A percentile compares a stretch with the other conserved stretches of the same genome.
Conservation (phyloP, 2,888 invertebrate genomes). For the Campoplex nolae region DNA sequence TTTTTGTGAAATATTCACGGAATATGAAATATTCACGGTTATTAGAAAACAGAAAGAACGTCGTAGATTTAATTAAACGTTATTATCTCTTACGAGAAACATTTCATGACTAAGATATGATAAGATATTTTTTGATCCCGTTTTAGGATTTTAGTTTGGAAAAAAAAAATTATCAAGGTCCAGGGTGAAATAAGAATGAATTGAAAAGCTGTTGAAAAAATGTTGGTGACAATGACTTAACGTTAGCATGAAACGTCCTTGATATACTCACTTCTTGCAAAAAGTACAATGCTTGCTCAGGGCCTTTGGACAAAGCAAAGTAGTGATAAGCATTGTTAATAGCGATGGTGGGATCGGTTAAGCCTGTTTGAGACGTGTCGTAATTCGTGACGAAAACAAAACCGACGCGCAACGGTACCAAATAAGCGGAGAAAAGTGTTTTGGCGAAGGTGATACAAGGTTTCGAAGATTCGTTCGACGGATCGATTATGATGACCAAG, state of each 20-base stretch:
- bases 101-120: too few species aligned
- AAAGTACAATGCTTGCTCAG: slow-evolving; percentile 92
- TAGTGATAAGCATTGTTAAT: slow-evolving; percentile 96
- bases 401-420: slow-evolving; percentile 95
- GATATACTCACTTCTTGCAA: slow-evolving; percentile 90
- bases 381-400: slow-evolving; percentile 91
- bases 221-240: background rate
- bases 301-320: slow-evolving; percentile 91
- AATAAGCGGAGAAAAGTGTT: slow-evolving; percentile 93
- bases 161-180: too few species aligned
- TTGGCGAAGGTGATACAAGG: slow-evolving; percentile 94
- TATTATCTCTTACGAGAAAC: too few species aligned
- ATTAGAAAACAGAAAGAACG: background rate
- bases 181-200: background rate
- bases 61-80: too few species aligned
- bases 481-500: slow-evolving; percentile 94
- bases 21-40: background rate
- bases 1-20: too few species aligned
- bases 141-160: too few species aligned
- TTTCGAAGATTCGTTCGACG: slow-evolving; percentile 88
- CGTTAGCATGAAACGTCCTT: background rate
- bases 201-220: background rate
- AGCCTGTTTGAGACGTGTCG: slow-evolving; percentile 86
- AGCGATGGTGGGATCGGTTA: slow-evolving; percentile 92
- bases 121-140: too few species aligned